Base-by-base conservation (phyloP, 2,113 vertebrate genomes). In the Xyliphius kryptos region DNA sequence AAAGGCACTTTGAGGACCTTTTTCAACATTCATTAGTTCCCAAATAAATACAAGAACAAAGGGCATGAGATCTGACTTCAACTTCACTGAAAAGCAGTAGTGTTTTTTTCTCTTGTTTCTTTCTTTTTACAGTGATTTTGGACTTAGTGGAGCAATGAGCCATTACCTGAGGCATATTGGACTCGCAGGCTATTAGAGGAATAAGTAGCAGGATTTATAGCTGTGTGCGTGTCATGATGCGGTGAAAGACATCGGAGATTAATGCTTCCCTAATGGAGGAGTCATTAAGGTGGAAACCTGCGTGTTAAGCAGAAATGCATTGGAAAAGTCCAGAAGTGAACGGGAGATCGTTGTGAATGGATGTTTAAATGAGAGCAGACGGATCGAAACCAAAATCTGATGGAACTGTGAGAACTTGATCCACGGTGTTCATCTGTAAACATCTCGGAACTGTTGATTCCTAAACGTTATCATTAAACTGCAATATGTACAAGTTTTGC, bases 121-220 rank as follows among this genome's bases (percentile, higher is more conserved):
- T 38, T 43, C 19, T 65, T 60, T 55, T 9, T 7, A n/a, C 9
- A 66, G 66, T 66, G 56, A 73, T 63, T 76, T 67, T 72, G 69
- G 68, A 57, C 72, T 72, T 74, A 63, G 69, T 1, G 2, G 48
- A 73, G 73, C 20, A 17, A 55, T 43, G 59, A 76, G 61, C 20
- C 40, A 22, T 57, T 59, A 12, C 41, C 12, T 6, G 61, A 1
- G 74, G 37, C 3, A n/a, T 61, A 73, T 52, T 40, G 56, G 65
- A 63, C 73, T 66, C 55, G 74, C 48, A 7, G 6, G 68, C 49
- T 58, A 54, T 68, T 70, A 69, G 36, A 52, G 9, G 53, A 70
- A 57, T 54, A 50, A 52, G 52, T n/a, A n/a, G 1, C 47, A 21
- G 62, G 71, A 69, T 80, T 71, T 72, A 74, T 67, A 61, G 67